Percentiles rank a stretch among this genome's conserved stretches.
Conservation (phyloP, 92 coral and sea anemone species). For the Plumapathes pennacea region DNA sequence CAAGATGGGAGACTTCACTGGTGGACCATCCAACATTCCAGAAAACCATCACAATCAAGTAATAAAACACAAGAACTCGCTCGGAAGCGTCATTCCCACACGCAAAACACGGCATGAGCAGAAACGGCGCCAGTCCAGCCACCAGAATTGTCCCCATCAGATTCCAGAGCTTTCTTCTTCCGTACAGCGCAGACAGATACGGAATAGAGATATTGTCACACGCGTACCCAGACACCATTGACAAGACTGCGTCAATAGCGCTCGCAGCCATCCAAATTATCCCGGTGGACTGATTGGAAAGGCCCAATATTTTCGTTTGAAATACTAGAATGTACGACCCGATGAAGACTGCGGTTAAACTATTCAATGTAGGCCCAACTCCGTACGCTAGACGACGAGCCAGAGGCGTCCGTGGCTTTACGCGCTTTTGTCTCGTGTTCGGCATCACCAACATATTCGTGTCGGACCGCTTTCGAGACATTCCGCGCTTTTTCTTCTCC, state of each 20-base stretch:
- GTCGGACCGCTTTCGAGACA: too few relatives aligned
- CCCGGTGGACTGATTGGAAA: constrained; percentile 64
- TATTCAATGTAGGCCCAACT: too few relatives aligned
- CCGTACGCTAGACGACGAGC: too few relatives aligned
- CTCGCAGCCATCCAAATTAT: constrained; percentile 52
- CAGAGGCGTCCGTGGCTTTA: too few relatives aligned
- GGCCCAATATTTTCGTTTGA: constrained; percentile 69
- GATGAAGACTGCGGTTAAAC: too few relatives aligned
- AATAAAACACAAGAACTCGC: constrained; percentile 54
- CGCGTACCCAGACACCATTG: constrained; percentile 47
- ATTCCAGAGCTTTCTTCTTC: constrained; percentile 72
- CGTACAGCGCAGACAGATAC: constrained; percentile 39
- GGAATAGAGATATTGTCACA: constrained; percentile 56
- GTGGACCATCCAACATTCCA: constrained; percentile 60
- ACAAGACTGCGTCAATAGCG: constrained; percentile 34
- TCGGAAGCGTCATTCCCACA: constrained; percentile 39
- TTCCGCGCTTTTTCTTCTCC: too few relatives aligned
- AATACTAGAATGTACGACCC: constrained; percentile 58
- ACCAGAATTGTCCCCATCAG: constrained; percentile 62
- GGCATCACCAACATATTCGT: too few relatives aligned
- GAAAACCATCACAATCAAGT: constrained; percentile 17
- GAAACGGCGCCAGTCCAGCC: constrained; percentile 48
- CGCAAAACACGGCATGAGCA: constrained; percentile 69
- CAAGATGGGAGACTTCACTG: constrained; percentile 61
- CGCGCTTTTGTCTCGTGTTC: too few relatives aligned